Evolutionary conservation across 1,140 invertebrate genomes (phyloP), one percentile per base, ranked within the genome.

Genomic region (Papilio helenus): DNA sequence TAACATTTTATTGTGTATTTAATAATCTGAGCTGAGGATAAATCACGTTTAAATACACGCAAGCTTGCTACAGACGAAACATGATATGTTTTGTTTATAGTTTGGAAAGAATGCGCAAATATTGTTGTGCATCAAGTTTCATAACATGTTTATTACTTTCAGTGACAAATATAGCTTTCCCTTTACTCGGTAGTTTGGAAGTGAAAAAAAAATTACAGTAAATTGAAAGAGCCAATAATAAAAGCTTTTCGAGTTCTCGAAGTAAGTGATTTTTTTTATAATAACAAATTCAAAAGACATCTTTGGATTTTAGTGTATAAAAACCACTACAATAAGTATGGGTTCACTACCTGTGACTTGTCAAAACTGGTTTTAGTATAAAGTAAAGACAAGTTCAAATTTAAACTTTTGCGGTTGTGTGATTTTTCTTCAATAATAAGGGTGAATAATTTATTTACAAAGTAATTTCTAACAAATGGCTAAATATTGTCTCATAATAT

Each of bases 291-390:
- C 23, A 18, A 68, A 29, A 29, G 23, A 68, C 29, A 65, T 65
- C 14, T 29, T 68, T 68, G 12, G 3, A 68, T 29, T 8, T 68
- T 18, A 26, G 10, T 16, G 26, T 68, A 34, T 7, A 14, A 34
- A 29, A 2, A 16, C 26, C 23, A 29, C 7, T 29, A 34, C 61
- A 68, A 61, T 20, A 61, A 16, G 14, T 26, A 18, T 68, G 26
- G 61, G 61, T 29, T 68, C 61, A 68, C 61, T 68, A 68, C 61
- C 61, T 68, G 61, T 68, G 12, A 68, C 5, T 29, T 26, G 61
- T 18, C 61, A 68, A 61, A 68, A 68, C 61, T 68, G 26, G 61
- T 68, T 68, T 68, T 68, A 14, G 12, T 61, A 61, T 20, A 23
- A 20, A 20, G 55, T 68, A 34, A 34, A 29, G 26, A 68, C 58